phyloP scores from a whole-genome alignment of 2,797 vertebrate species.

The Calcarius lapponicus region DNA sequence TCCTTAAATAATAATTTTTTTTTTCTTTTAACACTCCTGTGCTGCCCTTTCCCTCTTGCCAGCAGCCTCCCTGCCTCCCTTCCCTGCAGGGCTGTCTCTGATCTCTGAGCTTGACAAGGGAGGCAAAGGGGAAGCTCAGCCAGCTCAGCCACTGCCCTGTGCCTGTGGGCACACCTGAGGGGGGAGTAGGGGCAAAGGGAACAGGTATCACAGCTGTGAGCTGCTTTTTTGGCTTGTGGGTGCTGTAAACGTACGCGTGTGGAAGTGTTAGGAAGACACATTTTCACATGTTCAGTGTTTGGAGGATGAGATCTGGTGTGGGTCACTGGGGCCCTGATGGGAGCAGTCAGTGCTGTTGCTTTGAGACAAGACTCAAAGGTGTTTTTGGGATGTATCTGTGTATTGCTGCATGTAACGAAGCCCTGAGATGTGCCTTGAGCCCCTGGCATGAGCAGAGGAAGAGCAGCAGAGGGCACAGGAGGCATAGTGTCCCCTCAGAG shows the following conservation, averaged over 20 bases:
- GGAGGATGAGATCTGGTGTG: not conserved
- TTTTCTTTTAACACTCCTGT: no score
- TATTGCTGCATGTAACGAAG: not conserved
- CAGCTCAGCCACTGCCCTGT: not conserved
- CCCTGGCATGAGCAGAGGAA: not conserved
- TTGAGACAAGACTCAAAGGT: not conserved
- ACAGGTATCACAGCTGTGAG: not conserved
- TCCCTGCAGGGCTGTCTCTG: not conserved
- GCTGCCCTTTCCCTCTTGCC: not conserved
- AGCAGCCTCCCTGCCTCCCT: not conserved
- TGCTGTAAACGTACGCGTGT: rapidly evolving
- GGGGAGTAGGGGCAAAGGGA: not conserved
- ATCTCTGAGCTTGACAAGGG: not conserved
- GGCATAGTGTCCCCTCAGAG: not conserved
- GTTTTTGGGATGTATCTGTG: not conserved
- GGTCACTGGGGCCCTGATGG: not conserved
- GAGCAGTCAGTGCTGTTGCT: not conserved
- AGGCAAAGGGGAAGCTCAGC: not conserved
- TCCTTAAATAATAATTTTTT: no score
- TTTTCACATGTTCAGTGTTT: rapidly evolving
- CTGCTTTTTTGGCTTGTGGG: not conserved
- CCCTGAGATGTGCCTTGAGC: not conserved
- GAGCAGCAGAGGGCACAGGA: not conserved
- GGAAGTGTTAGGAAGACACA: not conserved
- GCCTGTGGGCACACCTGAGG: not conserved